Evolutionary conservation across 2,797 vertebrate genomes (phyloP), one percentile per base, ranked within the genome.

Genomic region (Ctenosaura bakeri): DNA sequence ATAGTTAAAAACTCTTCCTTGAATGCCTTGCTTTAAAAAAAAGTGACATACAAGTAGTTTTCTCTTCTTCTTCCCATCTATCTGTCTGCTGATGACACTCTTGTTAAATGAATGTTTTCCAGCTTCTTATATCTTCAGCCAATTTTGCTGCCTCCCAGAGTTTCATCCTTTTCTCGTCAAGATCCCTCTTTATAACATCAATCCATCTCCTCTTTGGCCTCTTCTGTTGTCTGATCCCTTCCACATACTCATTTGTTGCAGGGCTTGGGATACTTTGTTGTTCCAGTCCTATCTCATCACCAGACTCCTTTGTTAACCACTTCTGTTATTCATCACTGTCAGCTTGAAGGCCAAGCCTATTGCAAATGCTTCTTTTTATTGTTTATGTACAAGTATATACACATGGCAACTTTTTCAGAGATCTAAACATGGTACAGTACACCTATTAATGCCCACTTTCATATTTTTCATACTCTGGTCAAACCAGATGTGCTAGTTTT

Each of bases 141-240:
- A 89, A 56, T 78, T 78, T 78, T 79, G 56, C 88, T 77, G 81
- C 81, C 73, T 77, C 73, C n/a, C 54, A 71, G 66, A 73, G 16
- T 56, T 83, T 59, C 66, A 29, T 46, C 35, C 54, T 89, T 79
- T 52, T 18, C 81, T 64, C 32, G 22, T 50, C 71, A 77, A n/a
- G 13, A 50, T 77, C 4, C 59, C 46, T 54, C 62, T 69, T 78
- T 69, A 89, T 16, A 13, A 29, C 32, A 38, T 52, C 74, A 10
- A 69, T 89, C 59, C 8, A 35, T 85, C 82, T 89, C 73, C 24
- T 29, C 1, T 18, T 78, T 38, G 74, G 73, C 62, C 74, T 76
- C 54, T 26, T 16, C 62, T 4, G 13, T 79, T 42, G 32, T 50
- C 38, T 77, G 24, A 35, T 77, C 46, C 42, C 12, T 52, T 84